Evolutionary conservation across 2,888 invertebrate species (phyloP).

Genomic region (Halictus quadricinctus): DNA sequence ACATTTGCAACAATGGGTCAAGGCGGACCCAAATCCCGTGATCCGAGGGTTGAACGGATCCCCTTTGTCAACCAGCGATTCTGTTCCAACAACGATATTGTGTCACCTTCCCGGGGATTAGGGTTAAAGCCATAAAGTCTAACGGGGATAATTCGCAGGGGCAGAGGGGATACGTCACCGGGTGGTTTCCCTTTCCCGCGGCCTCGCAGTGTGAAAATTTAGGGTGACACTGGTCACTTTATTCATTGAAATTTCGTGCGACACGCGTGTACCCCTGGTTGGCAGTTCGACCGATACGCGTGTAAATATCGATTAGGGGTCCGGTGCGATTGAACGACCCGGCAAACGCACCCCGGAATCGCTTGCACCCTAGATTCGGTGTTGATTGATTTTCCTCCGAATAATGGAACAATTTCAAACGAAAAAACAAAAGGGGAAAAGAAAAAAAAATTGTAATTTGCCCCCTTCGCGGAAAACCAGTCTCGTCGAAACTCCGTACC

Average conservation of each 20-base stretch:
- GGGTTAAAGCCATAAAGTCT: conserved; percentile 62
- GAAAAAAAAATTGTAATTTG: conserved; percentile 14
- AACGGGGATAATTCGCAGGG: conserved; percentile 49
- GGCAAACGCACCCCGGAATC: conserved; percentile 46
- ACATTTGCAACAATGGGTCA: background rate
- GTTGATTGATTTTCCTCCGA: conserved; percentile 46
- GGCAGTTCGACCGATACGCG: conserved; percentile 44
- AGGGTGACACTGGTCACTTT: conserved; percentile 63
- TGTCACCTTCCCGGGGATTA: conserved; percentile 40
- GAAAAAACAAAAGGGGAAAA: background rate
- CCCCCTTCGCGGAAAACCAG: background rate
- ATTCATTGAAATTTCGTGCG: conserved; percentile 67
- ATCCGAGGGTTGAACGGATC: background rate
- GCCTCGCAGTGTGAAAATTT: conserved; percentile 62
- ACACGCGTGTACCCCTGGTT: conserved; percentile 33
- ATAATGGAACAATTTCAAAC: conserved; percentile 30
- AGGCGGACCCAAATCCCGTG: background rate
- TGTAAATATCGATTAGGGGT: conserved; percentile 57
- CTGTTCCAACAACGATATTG: conserved; percentile 23
- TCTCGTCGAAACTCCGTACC: background rate
- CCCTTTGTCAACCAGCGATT: background rate
- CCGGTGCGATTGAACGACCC: conserved; percentile 52
- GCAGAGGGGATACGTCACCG: conserved; percentile 23
- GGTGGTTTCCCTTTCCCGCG: conserved; percentile 11
- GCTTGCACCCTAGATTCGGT: conserved; percentile 18